Conservation (phyloP, 1,140 invertebrate genomes). For the Calliphora vicina region DNA sequence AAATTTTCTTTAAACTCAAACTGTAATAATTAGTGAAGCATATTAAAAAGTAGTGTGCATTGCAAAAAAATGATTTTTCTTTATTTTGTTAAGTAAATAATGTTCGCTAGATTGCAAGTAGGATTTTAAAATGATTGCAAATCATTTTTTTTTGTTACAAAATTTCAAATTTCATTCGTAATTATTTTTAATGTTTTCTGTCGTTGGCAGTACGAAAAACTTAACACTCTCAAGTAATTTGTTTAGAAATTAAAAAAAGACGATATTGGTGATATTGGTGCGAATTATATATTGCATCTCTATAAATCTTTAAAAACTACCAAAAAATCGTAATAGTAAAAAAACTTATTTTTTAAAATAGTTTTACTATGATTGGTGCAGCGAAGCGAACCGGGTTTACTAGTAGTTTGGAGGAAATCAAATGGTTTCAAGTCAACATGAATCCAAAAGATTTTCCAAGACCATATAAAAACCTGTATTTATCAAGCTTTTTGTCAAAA, state of each 20-base stretch:
- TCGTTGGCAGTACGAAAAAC: constrained; percentile 25
- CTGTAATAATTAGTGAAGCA: not conserved
- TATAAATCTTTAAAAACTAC: no score
- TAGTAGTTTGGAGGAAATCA: no score
- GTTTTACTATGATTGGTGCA: no score
- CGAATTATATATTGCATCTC: no score
- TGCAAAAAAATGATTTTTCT: not conserved
- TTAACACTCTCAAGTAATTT: constrained; percentile 37
- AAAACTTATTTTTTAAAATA: no score
- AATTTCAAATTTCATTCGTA: constrained; percentile 11
- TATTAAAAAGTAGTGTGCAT: not conserved
- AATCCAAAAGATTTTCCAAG: no score
- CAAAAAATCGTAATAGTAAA: no score
- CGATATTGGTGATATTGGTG: no score
- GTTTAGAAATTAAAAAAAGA: not conserved
- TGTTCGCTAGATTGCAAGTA: not conserved
- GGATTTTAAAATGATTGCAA: not conserved
- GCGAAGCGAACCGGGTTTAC: no score
- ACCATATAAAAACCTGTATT: no score
- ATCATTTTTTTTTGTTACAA: not conserved
- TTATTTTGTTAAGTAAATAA: not conserved
- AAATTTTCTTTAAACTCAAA: not conserved
- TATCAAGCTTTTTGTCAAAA: no score
- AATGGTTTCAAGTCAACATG: no score
- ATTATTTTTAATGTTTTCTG: constrained; percentile 23